Conservation (phyloP, 2,113 vertebrate genomes). For the Notothenia rossii region DNA sequence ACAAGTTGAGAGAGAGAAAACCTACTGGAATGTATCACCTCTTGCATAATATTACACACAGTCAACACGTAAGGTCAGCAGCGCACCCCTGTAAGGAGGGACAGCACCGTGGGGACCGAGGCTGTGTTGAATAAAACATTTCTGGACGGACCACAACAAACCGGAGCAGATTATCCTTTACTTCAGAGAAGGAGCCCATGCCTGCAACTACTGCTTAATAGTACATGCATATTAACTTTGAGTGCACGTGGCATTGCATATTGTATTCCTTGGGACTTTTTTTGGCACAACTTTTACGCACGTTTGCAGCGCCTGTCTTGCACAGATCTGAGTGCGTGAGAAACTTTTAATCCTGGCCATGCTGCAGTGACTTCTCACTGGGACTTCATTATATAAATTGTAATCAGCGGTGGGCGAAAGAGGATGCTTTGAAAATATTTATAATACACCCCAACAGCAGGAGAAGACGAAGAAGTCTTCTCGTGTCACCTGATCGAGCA, state of each 20-base stretch:
- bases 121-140: slow-evolving; percentile 1
- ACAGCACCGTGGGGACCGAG: slow-evolving; percentile 38
- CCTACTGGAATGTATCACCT: slow-evolving; percentile 66
- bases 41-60: slow-evolving; percentile 42
- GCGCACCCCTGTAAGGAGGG: slow-evolving; percentile 38
- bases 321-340: slow-evolving; percentile 11
- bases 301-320: not conserved
- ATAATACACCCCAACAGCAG: slow-evolving; percentile 13
- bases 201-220: slow-evolving; percentile 3
- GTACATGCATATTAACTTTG: slow-evolving; percentile 44
- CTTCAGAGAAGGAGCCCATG: slow-evolving; percentile 13
- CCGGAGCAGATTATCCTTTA: slow-evolving; percentile 32
- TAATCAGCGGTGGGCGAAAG: slow-evolving; percentile 45
- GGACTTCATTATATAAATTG: slow-evolving; percentile 33
- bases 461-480: slow-evolving; percentile 30
- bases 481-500: slow-evolving; percentile 16
- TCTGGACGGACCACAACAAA: slow-evolving; percentile 47
- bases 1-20: slow-evolving; percentile 15
- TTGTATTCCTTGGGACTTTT: slow-evolving; percentile 49
- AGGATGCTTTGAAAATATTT: slow-evolving; percentile 65
- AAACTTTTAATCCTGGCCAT: slow-evolving; percentile 59
- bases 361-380: slow-evolving; percentile 60
- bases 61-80: slow-evolving; percentile 43
- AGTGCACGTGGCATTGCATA: slow-evolving; percentile 45
- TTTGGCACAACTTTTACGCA: slow-evolving; percentile 55